Percentiles rank a stretch among this genome's conserved stretches.
These are phyloP conservation scores for Diarsia rubi DNA, from an alignment of 2,888 invertebrate genomes.

Conservation along the genomic window DNA sequence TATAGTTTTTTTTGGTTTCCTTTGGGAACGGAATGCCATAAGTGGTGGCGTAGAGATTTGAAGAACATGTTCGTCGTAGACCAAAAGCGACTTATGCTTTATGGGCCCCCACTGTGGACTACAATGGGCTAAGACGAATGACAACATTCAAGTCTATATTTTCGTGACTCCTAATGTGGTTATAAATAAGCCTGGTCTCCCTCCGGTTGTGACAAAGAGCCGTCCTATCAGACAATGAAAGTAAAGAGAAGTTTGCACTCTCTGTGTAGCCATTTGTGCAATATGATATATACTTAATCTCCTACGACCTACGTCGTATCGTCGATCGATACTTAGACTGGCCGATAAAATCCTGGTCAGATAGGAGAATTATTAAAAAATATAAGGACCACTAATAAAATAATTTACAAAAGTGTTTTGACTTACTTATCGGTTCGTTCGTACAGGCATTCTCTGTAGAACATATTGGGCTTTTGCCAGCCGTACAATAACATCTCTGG, in stretches of 20 bases:
- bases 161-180: neutral
- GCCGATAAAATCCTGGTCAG: neutral
- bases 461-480: constrained; percentile 43
- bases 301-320: too few relatives aligned
- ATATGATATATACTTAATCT: too few relatives aligned
- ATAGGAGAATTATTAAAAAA: too few relatives aligned
- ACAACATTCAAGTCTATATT: neutral
- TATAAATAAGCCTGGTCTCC: neutral
- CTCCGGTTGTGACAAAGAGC: neutral
- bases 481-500: constrained; percentile 76
- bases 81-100: neutral
- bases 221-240: neutral
- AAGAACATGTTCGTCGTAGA: neutral
- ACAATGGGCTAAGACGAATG: neutral
- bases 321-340: neutral
- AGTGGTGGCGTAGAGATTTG: neutral
- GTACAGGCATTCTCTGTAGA: constrained; percentile 44
- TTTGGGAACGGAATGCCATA: neutral
- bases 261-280: neutral
- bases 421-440: constrained; percentile 22
- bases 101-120: neutral
- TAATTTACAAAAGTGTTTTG: neutral
- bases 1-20: neutral
- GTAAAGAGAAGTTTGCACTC: neutral
- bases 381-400: neutral